Conservation (phyloP, 2,797 vertebrate species). For the Hydrolagus colliei region DNA sequence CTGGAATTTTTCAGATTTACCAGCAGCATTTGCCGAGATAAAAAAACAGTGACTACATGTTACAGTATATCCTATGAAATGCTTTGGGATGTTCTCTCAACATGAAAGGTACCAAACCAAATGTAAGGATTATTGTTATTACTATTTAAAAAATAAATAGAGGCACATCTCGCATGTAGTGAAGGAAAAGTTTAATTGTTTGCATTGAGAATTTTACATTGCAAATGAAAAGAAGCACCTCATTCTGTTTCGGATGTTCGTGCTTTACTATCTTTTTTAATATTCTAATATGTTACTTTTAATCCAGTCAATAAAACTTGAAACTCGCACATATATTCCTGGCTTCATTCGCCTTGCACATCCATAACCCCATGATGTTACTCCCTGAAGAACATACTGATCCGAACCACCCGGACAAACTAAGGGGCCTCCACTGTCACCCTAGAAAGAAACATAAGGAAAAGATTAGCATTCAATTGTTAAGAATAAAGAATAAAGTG, state of each 20-base stretch:
- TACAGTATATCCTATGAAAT: no score
- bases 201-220: neutral
- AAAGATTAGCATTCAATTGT: neutral
- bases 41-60: no score
- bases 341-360: slow-evolving; percentile 86
- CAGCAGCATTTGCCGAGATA: no score
- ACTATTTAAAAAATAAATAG: no score
- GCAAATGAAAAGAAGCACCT: neutral
- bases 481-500: neutral
- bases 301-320: slow-evolving; percentile 76
- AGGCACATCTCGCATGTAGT: neutral
- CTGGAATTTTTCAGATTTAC: no score
- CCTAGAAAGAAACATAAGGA: slow-evolving; percentile 53
- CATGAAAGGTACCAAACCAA: no score
- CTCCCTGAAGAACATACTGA: slow-evolving; percentile 77
- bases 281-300: slow-evolving; percentile 51
- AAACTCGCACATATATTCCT: slow-evolving; percentile 84
- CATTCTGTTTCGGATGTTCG: neutral
- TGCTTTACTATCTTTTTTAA: slow-evolving; percentile 32
- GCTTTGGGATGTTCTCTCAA: no score
- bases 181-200: neutral
- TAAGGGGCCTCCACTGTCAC: slow-evolving; percentile 93
- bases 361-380: slow-evolving; percentile 92
- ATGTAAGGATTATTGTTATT: no score
- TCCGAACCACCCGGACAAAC: slow-evolving; percentile 69